Base-by-base conservation (phyloP, 2,797 vertebrate genomes). In the Cottoperca gobio region DNA sequence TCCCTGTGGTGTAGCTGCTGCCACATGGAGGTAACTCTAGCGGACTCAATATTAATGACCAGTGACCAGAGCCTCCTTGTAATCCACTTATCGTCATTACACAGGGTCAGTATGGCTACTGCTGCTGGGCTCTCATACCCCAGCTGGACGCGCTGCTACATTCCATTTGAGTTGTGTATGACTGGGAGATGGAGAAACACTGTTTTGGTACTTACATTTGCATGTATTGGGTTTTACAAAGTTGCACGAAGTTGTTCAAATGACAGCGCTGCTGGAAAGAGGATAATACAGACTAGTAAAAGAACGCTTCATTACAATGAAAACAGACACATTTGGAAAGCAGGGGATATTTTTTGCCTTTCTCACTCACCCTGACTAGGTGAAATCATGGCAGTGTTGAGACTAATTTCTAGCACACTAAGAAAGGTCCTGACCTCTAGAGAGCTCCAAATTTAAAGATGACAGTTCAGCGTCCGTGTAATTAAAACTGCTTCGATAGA, bases 41-140 rank as follows among this genome's bases (percentile, higher is more conserved):
- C 13, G 57, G 73, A 78, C 76, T 89, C 43, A 71, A 42, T 83
- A 86, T 86, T 88, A 90, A 86, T 86, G 84, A 88, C 85, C 85
- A 85, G 68, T 84, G 87, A 90, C 88, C 85, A 57, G 82, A 81
- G 82, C 86, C 84, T 88, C 67, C 86, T 91, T 86, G 86, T 90
- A 91, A 92, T 92, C 87, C 84, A 87, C 88, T 92, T 90, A 91
- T 8, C 72, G 21, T 89, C 87, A 88, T 89, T 89, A 89, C 78
- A 74, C 68, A 13, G 67, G 87, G 89, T 92, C 83, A 81, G 79
- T 49, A 19, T 76, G 82, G 84, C 80, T 86, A 78, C 82, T 83
- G 85, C 87, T 90, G 73, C 80, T 76, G 82, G 83, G 78, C 83
- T 83, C 85, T 84, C 70, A 58, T 60, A 73, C 67, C 82, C 82